phyloP scores from a whole-genome alignment of 2,888 invertebrate genomes.

The Leucozona laternaria region DNA sequence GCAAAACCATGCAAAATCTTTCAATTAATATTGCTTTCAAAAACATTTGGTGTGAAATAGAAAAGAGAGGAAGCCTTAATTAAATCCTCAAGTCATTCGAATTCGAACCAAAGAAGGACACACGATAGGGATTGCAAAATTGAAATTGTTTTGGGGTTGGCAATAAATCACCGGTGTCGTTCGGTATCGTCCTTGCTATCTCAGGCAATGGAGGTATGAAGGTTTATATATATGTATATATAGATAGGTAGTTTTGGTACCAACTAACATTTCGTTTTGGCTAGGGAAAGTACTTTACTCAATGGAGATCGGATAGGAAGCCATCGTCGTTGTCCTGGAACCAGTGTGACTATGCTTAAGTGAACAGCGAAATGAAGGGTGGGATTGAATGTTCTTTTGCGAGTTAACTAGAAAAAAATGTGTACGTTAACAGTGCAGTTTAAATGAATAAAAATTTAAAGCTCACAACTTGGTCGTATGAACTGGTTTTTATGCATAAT shows the following conservation, averaged over 20 bases:
- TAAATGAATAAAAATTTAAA: constrained; percentile 7
- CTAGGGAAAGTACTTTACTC: constrained; percentile 32
- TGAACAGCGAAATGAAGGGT: constrained; percentile 69
- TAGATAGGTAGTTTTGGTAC: neutral
- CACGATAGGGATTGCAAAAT: constrained; percentile 73
- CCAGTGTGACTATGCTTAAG: constrained; percentile 68
- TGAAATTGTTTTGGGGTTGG: constrained; percentile 75
- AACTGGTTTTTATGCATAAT: neutral
- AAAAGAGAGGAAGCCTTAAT: constrained; percentile 68
- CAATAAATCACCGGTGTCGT: constrained; percentile 72
- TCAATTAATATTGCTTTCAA: constrained; percentile 67
- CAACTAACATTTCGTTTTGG: constrained; percentile 37
- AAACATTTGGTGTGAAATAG: constrained; percentile 59
- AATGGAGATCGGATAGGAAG: constrained; percentile 34
- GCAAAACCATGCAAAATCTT: constrained; percentile 41
- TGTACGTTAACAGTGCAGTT: constrained; percentile 45
- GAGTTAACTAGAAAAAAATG: constrained; percentile 24
- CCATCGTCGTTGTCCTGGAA: constrained; percentile 51
- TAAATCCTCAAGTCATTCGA: constrained; percentile 62
- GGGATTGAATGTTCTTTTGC: constrained; percentile 59
- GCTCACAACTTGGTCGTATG: neutral
- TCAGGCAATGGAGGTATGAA: neutral
- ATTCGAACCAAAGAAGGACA: constrained; percentile 50
- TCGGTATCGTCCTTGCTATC: constrained; percentile 25
- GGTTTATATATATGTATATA: neutral